These are phyloP conservation scores for Dendrolimus punctatus DNA, from an alignment of 1,140 invertebrate genomes.

Conservation along the genomic window DNA sequence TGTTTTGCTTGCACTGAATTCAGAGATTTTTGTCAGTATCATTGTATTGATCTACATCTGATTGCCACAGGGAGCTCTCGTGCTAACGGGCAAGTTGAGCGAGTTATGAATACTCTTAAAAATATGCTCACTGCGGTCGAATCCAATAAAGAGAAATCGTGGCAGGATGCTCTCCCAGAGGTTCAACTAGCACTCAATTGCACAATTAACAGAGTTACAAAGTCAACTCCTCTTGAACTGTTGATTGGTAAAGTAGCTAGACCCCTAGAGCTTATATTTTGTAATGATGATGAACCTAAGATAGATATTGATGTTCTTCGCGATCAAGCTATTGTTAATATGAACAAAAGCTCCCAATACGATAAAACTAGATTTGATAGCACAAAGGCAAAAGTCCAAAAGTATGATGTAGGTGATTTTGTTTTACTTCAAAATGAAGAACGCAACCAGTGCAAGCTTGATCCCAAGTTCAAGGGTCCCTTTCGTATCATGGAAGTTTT, in stretches of 20 bases:
- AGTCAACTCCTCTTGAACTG: conserved; percentile 14
- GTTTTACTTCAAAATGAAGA: conserved; percentile 18
- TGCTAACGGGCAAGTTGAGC: conserved; percentile 37
- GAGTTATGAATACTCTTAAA: conserved; percentile 27
- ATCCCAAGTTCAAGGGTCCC: conserved; percentile 15
- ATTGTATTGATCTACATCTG: conserved; percentile 21
- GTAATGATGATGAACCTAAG: not conserved
- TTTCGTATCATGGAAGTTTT: conserved; percentile 15
- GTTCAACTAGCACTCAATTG: conserved; percentile 21
- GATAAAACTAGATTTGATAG: conserved; percentile 13
- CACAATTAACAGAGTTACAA: conserved; percentile 13
- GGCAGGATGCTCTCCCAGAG: conserved; percentile 26
- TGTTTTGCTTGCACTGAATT: conserved; percentile 23
- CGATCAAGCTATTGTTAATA: not conserved
- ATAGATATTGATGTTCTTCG: not conserved
- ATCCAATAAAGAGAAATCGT: conserved; percentile 14
- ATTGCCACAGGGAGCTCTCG: conserved; percentile 28
- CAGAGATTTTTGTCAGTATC: conserved; percentile 11
- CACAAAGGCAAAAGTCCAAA: conserved; percentile 6
- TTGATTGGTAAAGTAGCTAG: conserved; percentile 14
- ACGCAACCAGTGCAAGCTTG: conserved; percentile 15
- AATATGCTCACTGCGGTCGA: conserved; percentile 16
- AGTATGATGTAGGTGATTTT: conserved; percentile 15
- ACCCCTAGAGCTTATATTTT: conserved; percentile 2
- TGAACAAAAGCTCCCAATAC: conserved; percentile 5